Evolutionary conservation across 2,797 vertebrate genomes (phyloP).

Genomic region (Ctenopoma multispine): DNA sequence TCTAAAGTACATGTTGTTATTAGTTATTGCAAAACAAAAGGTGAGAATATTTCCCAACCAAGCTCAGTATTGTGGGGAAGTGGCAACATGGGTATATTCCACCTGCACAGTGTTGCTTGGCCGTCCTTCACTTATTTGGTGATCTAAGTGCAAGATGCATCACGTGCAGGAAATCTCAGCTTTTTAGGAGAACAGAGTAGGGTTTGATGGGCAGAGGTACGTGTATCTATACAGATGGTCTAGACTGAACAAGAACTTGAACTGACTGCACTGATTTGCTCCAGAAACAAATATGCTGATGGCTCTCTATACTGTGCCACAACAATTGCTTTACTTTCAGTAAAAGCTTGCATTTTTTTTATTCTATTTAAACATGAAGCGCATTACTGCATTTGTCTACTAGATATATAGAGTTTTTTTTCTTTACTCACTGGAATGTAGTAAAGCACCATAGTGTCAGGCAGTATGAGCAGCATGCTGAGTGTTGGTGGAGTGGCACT

Average conservation of each 20-base stretch:
- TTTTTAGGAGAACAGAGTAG: neutral
- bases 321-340: too few species aligned
- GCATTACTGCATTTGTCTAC: neutral
- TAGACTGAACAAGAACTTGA: neutral
- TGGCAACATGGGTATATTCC: neutral
- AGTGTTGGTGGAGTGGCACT: conserved; percentile 40
- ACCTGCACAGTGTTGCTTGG: neutral
- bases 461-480: conserved; percentile 28
- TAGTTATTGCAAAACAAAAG: neutral
- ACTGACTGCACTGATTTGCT: neutral
- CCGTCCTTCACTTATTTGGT: neutral
- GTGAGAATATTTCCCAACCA: neutral
- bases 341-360: neutral
- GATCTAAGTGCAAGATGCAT: too few species aligned
- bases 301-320: too few species aligned
- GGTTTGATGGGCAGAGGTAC: neutral
- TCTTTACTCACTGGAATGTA: conserved; percentile 9
- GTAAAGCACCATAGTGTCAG: conserved; percentile 4
- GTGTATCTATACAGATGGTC: neutral
- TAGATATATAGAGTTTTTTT: neutral
- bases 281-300: too few species aligned
- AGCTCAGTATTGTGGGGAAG: neutral
- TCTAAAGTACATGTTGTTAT: neutral
- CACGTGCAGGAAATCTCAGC: too few species aligned
- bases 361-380: conserved; percentile 1